Evolutionary conservation across 2,888 invertebrate species (phyloP), one percentile per base, ranked within the genome.

Genomic region (Andricus curvator): DNA sequence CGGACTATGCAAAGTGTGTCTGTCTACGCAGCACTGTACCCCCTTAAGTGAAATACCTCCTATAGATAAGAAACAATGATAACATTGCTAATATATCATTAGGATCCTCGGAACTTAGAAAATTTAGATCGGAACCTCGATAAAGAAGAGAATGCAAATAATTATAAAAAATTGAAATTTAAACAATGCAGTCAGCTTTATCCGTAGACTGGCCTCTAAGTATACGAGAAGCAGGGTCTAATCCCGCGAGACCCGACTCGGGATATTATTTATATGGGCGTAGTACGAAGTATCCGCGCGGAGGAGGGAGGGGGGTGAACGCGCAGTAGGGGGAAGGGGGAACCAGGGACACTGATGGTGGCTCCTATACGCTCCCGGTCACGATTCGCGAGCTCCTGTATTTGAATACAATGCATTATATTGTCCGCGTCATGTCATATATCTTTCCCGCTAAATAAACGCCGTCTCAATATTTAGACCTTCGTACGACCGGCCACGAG

Each of bases 381-480:
- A 92, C 92, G 92, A 92, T 88, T 92, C 89, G 88, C 89, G 89
- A 86, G 90, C 92, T 91, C 91, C 92, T 85, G 92, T 92, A 92
- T 92, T 92, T 92, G 92, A 92, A 92, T 92, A 92, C 92, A 92
- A 92, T 92, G 92, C 92, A 92, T 92, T 92, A 93, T 92, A 93
- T 93, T 92, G 92, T 92, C 92, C 90, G 90, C 91, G 90, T 92
- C 91, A 92, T 92, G 92, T 92, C 92, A 92, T 92, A 92, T 92
- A 92, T 92, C 92, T 92, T 90, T 83, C 87, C 86, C 87, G 90
- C 88, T 92, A 92, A 92, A 92, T 92, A 92, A 92, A 92, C 90
- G 90, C 91, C 91, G 91, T 91, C 91, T 91, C 92, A 91, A 92
- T 92, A 92, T 92, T 92, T 92, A 92, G 92, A 91, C 90, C 90